Evolutionary conservation across 2,797 vertebrate species (phyloP).

Genomic region (Vireo griseus): DNA sequence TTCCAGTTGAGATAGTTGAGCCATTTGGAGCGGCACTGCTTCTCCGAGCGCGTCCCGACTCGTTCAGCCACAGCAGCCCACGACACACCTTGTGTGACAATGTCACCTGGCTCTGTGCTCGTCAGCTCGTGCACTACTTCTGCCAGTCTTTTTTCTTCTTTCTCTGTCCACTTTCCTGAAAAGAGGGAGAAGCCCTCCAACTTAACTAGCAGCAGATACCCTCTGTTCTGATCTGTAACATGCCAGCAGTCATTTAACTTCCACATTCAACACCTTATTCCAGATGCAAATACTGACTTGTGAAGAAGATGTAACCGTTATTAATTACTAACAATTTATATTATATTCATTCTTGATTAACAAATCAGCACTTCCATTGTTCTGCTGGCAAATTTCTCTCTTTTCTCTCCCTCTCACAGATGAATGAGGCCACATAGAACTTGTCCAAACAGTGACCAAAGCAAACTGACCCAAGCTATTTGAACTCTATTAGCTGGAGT

Average conservation of each 20-base stretch:
- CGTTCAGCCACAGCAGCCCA: constrained; percentile 95
- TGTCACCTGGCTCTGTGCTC: constrained; percentile 89
- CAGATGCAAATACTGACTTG: background rate
- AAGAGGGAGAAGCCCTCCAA: constrained; percentile 18
- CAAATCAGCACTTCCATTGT: background rate
- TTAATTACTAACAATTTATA: background rate
- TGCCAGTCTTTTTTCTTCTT: constrained; percentile 90
- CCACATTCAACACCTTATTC: background rate
- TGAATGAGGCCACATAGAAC: background rate
- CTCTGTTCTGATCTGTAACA: background rate
- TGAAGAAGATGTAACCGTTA: background rate
- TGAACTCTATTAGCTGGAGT: background rate
- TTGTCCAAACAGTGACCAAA: background rate
- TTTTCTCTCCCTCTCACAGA: background rate
- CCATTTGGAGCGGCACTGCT: constrained; percentile 98
- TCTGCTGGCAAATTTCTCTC: background rate
- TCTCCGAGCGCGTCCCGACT: constrained; percentile 94
- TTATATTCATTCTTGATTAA: background rate
- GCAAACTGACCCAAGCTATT: background rate
- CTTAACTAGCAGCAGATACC: background rate
- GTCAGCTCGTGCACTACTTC: constrained; percentile 97
- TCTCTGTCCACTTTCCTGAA: constrained; percentile 97
- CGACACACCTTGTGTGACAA: constrained; percentile 94
- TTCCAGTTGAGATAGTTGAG: constrained; percentile 99
- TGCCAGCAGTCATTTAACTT: background rate